Evolutionary conservation across 2,888 invertebrate genomes (phyloP), one percentile per base, ranked within the genome.

Genomic region (Tiliacea citrago): DNA sequence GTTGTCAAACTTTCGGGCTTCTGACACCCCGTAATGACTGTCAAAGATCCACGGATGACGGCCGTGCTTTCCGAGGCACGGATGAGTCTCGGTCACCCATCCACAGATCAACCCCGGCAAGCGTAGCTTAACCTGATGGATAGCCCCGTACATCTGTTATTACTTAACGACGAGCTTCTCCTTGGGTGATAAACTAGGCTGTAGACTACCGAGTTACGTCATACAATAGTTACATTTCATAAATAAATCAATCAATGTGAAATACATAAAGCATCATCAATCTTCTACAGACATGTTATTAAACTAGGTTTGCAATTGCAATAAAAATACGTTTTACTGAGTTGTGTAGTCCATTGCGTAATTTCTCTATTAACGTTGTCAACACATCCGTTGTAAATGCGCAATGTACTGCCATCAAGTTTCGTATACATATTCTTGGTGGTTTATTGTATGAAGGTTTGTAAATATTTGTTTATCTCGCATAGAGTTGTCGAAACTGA

Each of bases 401-500:
- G 73, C 77, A 70, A 76, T 84, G 84, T 67, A 74, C 39, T 29
- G 51, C 21, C 13, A 67, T 49, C 45, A 49, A n/a, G 51, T 72
- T 45, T 72, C 61, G 53, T 57, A 9, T 70, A 16, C 13, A 39
- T 18, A n/a, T 58, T 58, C n/a, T 53, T 10, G 9, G 55, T 57
- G 65, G 84, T 73, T 71, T 49, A 69, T 68, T 73, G 70, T 49
- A 73, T 60, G 76, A 67, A 75, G 71, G 70, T 35, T 51, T 53
- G 73, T 85, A 88, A 92, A 91, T 91, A 86, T 90, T 92, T 89
- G 87, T 84, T 84, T 83, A 88, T 86, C 83, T 76, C 55, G 75
- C 73, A 74, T 77, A 80, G 79, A 86, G 84, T 84, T 93, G 91
- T 88, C 88, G 91, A 90, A 93, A 93, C 78, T 78, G 82, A 80